Evolutionary conservation across 2,888 invertebrate species (phyloP), one percentile per base, ranked within the genome.

Genomic region (Cepaea hortensis): DNA sequence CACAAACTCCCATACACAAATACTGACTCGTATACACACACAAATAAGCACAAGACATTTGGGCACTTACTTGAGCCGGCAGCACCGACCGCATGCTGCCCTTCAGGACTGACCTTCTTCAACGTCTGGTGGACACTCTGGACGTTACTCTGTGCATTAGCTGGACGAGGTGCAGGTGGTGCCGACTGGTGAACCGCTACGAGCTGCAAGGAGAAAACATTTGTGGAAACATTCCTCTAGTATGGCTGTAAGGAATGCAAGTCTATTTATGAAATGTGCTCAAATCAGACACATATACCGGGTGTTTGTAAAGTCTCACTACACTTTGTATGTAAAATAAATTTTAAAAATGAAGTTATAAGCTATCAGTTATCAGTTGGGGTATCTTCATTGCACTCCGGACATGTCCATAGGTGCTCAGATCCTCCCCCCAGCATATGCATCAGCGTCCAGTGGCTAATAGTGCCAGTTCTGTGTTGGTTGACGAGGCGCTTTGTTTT

Each of bases 81-180:
- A 48, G 88, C 86, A 2, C 75, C 88, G n/a, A 81, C 62, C 65
- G 87, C 83, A 65, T 87, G 87, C 15, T 72, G 46, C 3, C 76
- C 75, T 4, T 87, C 84, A 61, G 75, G 20, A 46, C 75, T 85
- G 61, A 70, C 65, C 20, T 70, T 84, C 65, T 82, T 61, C 46
- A 88, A 85, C 3, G 85, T 70, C 84, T 89, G 88, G n/a, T 84
- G 83, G 18, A 87, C 85, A 35, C 18, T 61, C 68, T 85, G 84
- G 55, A 81, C 75, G 72, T 85, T 84, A 9, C 68, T 80, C 84
- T 91, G 90, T 11, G 88, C 89, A 83, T 91, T 90, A n/a, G 90
- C 91, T 81, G 90, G 11, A 61, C 77, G 46, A 75, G 79, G 18
- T 80, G 79, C 81, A 85, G 85, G 23, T 86, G 85, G 23, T 18